Conservation (phyloP, 2,888 invertebrate species). For the Chrysolina oricalcia region DNA sequence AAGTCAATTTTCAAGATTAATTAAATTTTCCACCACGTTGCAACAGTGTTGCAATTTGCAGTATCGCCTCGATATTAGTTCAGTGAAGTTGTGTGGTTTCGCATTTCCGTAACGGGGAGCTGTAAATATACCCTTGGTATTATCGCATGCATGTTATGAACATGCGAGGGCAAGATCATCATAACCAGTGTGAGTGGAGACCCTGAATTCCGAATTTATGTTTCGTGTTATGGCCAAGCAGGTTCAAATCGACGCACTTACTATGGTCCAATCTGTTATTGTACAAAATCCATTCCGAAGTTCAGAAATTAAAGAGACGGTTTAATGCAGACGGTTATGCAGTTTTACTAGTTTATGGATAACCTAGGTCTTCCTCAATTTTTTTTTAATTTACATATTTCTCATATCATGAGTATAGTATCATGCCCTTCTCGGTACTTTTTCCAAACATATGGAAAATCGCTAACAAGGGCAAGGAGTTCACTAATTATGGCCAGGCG, state of each 20-base stretch:
- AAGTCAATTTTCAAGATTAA: constrained; percentile 9
- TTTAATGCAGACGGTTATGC: too few relatives aligned
- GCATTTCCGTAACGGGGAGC: neutral
- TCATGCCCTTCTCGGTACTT: too few relatives aligned
- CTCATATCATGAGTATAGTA: too few relatives aligned
- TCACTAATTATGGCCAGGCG: too few relatives aligned
- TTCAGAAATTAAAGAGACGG: too few relatives aligned
- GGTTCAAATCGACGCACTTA: neutral
- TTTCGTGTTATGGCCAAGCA: neutral
- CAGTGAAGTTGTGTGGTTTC: constrained; percentile 1
- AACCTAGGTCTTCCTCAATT: too few relatives aligned
- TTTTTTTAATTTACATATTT: too few relatives aligned
- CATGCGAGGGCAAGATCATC: constrained; percentile 13
- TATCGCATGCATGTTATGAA: constrained; percentile 4
- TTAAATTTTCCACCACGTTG: neutral
- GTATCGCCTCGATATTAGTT: constrained; percentile 13
- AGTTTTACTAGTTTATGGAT: too few relatives aligned
- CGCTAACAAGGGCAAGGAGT: too few relatives aligned
- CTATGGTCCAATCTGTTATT: neutral
- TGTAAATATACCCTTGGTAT: constrained; percentile 6
- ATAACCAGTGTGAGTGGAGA: neutral
- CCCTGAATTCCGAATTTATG: neutral
- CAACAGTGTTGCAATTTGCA: constrained; percentile 1
- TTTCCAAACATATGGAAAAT: too few relatives aligned
- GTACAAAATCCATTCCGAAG: too few relatives aligned